Base-by-base conservation (phyloP, 2,113 vertebrate species). In the Ellobius talpinus region DNA sequence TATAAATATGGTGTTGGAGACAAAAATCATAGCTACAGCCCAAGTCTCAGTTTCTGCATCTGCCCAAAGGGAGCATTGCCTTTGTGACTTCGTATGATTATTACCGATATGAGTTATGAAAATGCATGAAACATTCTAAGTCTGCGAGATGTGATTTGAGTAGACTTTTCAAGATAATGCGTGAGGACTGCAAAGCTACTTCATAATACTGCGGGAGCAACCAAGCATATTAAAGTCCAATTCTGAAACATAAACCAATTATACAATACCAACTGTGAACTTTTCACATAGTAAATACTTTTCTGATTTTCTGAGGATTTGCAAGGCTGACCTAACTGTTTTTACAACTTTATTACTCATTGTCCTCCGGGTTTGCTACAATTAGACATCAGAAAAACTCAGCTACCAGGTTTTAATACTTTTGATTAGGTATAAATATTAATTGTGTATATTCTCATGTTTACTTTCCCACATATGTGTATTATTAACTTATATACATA, bases 191-290 rank as follows among this genome's bases (percentile, higher is more conserved):
- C 52, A 96, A 96, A 86, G 76, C 47, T 24, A 63, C 68, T 91
- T 73, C 23, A 68, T 39, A 52, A 26, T 55, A 52, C 52, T 52
- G 3, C 50, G 14, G 26, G 74, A 92, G 42, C 36, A 92, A 23
- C 21, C 76, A 66, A 65, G 17, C 63, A 47, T 89, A 52, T 87
- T 76, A 91, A 95, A 31, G 13, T 16, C 74, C 14, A 8, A 74
- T 85, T 93, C 50, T 84, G 66, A 96, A 91, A 90, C 50, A 13
- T 16, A 82, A 73, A 33, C n/a, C 66, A n/a, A 91, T 66, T 58
- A 90, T 19, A 33, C 84, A 24, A 96, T 81, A 82, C 31, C 1
- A n/a, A 79, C 39, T 63, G 21, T 92, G 82, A 95, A 55, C 58
- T 73, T 31, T n/a, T 65, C 39, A 8, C 36, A 24, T 55, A 16